Evolutionary conservation across 2,888 invertebrate genomes (phyloP).

Genomic region (Drosophila melanocephala): DNA sequence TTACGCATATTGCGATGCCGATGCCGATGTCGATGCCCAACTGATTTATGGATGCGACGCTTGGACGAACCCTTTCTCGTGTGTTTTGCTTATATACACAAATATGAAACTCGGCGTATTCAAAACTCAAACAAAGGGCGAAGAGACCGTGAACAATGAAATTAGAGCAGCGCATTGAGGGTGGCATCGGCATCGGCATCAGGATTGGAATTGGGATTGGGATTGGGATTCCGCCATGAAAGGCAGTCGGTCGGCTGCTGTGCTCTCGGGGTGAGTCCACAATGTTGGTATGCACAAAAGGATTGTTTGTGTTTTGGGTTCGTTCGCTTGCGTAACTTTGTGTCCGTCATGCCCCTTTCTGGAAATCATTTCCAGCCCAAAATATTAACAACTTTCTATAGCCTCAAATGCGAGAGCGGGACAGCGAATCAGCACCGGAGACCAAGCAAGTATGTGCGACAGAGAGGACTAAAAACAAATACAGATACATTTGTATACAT

Average conservation of each 20-base stretch:
- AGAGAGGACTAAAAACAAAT: background rate
- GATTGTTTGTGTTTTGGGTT: slow-evolving; percentile 60
- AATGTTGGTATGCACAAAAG: slow-evolving; percentile 48
- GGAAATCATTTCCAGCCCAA: slow-evolving; percentile 9
- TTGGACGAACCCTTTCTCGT: slow-evolving; percentile 55
- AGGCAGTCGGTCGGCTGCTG: slow-evolving; percentile 5
- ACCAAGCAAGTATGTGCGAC: background rate
- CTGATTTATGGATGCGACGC: slow-evolving; percentile 79
- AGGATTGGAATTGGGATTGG: background rate
- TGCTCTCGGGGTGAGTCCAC: slow-evolving; percentile 28
- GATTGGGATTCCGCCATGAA: background rate
- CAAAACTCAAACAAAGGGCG: slow-evolving; percentile 70
- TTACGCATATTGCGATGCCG: slow-evolving; percentile 72
- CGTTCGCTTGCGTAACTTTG: slow-evolving; percentile 67
- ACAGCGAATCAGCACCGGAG: background rate
- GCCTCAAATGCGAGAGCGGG: background rate
- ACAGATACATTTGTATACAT: background rate
- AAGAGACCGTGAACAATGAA: slow-evolving; percentile 79
- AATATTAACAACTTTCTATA: slow-evolving; percentile 31
- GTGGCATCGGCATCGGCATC: slow-evolving; percentile 42
- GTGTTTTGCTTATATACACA: slow-evolving; percentile 29
- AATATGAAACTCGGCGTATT: slow-evolving; percentile 60
- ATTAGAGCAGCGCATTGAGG: slow-evolving; percentile 76
- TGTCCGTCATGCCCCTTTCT: slow-evolving; percentile 30
- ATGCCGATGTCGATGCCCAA: slow-evolving; percentile 59